A percentile compares a stretch with the other conserved stretches of the same genome.
These are phyloP conservation scores for Sebastes reedi DNA, from an alignment of 2,797 vertebrate genomes.

Conservation along the genomic window DNA sequence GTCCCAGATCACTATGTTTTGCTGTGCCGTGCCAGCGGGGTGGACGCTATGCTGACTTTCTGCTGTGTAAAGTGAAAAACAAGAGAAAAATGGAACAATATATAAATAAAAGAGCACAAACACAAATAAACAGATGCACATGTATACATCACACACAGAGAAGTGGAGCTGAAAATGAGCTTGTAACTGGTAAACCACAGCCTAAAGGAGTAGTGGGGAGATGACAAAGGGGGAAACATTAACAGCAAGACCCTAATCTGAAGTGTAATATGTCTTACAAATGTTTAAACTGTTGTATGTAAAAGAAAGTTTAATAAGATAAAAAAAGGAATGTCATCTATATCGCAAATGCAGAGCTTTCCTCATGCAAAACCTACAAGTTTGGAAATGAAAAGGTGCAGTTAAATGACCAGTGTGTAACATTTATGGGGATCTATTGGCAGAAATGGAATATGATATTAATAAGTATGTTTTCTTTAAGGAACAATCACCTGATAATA, in stretches of 20 bases:
- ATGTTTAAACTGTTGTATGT: not conserved
- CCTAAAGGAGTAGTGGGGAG: too few relatives aligned
- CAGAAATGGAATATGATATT: too few relatives aligned
- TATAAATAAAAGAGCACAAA: not conserved
- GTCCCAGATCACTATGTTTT: conserved; percentile 46
- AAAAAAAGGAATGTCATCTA: not conserved
- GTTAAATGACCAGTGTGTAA: too few relatives aligned
- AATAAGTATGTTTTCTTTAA: too few relatives aligned
- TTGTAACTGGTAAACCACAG: not conserved
- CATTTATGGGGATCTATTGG: too few relatives aligned
- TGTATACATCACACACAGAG: not conserved
- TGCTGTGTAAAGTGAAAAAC: conserved; percentile 18
- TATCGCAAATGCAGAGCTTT: not conserved
- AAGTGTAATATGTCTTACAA: not conserved
- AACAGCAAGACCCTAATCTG: not conserved
- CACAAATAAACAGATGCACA: not conserved
- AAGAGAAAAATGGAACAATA: conserved; percentile 4
- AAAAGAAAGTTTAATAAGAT: not conserved
- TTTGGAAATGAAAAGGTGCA: too few relatives aligned
- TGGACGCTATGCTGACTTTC: not conserved
- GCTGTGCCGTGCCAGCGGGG: conserved; percentile 7
- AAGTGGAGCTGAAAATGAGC: not conserved
- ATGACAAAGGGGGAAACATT: not conserved
- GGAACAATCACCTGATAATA: too few relatives aligned
- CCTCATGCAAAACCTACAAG: not conserved